These are phyloP conservation scores for Cyanoramphus novaezelandiae DNA, from an alignment of 2,113 vertebrate genomes.

Conservation along the genomic window DNA sequence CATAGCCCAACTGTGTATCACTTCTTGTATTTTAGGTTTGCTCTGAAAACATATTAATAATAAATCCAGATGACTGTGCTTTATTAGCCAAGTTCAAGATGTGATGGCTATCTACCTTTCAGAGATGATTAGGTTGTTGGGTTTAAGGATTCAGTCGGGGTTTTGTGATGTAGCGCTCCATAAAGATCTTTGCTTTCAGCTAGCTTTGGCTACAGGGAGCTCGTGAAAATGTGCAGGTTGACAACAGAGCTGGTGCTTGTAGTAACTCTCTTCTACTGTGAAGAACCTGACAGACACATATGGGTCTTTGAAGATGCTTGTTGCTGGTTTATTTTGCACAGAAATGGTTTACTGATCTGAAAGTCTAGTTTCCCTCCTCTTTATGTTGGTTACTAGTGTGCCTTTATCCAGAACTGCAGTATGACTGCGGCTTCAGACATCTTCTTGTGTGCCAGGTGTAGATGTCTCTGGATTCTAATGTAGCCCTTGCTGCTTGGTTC, in stretches of 20 bases:
- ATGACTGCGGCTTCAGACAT: background rate
- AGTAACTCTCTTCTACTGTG: background rate
- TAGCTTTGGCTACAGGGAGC: background rate
- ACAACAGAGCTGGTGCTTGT: background rate
- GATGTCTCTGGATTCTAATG: background rate
- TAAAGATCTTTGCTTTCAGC: background rate
- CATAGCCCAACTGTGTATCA: background rate
- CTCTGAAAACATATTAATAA: background rate
- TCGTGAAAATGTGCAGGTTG: accelerated
- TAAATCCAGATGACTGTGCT: background rate
- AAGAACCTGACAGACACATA: accelerated
- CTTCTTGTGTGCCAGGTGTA: background rate
- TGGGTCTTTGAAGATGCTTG: background rate
- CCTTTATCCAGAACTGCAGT: background rate
- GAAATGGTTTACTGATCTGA: background rate
- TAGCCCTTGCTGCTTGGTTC: background rate
- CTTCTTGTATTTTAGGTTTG: constrained; percentile 1
- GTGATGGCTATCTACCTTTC: background rate
- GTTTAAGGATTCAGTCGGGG: accelerated
- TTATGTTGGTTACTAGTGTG: background rate
- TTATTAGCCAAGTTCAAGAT: background rate
- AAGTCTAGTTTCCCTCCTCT: accelerated
- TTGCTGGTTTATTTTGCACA: background rate
- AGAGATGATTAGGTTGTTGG: background rate
- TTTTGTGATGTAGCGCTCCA: background rate